Base-by-base conservation (phyloP, 2,113 vertebrate genomes). In the Channa argus region DNA sequence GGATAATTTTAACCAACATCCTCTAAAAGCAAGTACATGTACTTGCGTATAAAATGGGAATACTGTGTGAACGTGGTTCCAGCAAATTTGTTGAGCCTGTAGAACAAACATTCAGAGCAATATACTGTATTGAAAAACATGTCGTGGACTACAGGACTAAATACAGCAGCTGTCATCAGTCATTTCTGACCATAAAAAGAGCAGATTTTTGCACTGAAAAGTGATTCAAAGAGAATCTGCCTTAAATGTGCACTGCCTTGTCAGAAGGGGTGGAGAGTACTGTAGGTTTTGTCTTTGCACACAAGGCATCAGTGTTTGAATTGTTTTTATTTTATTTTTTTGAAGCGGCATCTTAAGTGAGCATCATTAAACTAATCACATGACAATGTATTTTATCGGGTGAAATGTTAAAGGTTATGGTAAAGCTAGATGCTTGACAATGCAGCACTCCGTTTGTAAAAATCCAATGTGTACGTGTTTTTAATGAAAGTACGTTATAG, bases 1-100 rank as follows among this genome's bases (percentile, higher is more conserved):
- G 65, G 68, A 73, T 74, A n/a, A 71, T 77, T 82, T 78, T 74
- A 79, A 55, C 73, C 52, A 61, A 46, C 63, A 39, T 74, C 71
- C 66, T 63, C 46, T 67, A 39, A 60, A 63, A 64, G 12, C 47
- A 59, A 64, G 52, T 38, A 3, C 54, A 50, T 41, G 14, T 41
- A 34, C 41, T 59, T 80, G 46, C 4, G 8, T 56, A 63, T 71
- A 64, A 44, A 74, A 5, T 51, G 44, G 38, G 41, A 39, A 50
- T 70, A 34, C 6, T 50, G 59, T 72, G 46, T 66, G 43, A 51
- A 6, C 38, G 33, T 1, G 6, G 13, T 61, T 56, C 62, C 36
- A 45, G 63, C 45, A 74, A 68, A 55, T 62, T 85, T 52, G 39
- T 37, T 64, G 33, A 52, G 51, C 1, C 0, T 56, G 50, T 36